phyloP scores from a whole-genome alignment of 1,140 invertebrate genomes.

The Drosophila lowei region DNA sequence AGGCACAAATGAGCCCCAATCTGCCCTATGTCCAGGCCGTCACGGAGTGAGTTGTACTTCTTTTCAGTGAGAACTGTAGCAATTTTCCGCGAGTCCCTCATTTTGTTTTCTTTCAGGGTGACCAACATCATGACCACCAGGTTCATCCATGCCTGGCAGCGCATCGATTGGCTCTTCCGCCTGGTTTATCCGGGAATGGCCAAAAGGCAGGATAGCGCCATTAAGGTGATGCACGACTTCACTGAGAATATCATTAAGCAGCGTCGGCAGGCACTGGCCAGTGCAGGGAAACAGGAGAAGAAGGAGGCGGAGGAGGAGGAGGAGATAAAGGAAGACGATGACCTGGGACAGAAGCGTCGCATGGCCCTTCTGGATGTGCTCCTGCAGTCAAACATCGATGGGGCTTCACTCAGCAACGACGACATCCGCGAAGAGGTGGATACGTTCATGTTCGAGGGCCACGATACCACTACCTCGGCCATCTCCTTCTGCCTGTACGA shows the following conservation, averaged over 20 bases:
- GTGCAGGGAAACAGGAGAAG: not conserved
- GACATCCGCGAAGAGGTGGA: constrained; percentile 90
- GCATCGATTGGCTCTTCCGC: constrained; percentile 59
- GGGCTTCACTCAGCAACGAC: constrained; percentile 85
- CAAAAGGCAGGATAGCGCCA: constrained; percentile 84
- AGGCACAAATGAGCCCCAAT: constrained; percentile 88
- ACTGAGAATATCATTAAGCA: constrained; percentile 85
- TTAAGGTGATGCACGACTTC: constrained; percentile 89
- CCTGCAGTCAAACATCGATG: constrained; percentile 86
- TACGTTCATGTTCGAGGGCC: constrained; percentile 91
- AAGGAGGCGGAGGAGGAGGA: not conserved
- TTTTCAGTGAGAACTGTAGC: not conserved
- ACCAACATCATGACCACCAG: constrained; percentile 56
- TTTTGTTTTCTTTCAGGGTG: constrained; percentile 30
- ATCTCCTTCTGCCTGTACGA: constrained; percentile 85
- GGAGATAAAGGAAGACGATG: constrained; percentile 20
- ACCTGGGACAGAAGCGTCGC: constrained; percentile 84
- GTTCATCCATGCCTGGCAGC: constrained; percentile 63
- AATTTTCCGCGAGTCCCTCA: not conserved
- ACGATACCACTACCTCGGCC: constrained; percentile 87
- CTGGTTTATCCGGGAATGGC: constrained; percentile 68
- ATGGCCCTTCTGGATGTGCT: constrained; percentile 91
- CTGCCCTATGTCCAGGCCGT: constrained; percentile 89
- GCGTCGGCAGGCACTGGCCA: constrained; percentile 72
- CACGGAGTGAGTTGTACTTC: constrained; percentile 84